Conservation (phyloP, 1,140 invertebrate genomes). For the Formica exsecta region DNA sequence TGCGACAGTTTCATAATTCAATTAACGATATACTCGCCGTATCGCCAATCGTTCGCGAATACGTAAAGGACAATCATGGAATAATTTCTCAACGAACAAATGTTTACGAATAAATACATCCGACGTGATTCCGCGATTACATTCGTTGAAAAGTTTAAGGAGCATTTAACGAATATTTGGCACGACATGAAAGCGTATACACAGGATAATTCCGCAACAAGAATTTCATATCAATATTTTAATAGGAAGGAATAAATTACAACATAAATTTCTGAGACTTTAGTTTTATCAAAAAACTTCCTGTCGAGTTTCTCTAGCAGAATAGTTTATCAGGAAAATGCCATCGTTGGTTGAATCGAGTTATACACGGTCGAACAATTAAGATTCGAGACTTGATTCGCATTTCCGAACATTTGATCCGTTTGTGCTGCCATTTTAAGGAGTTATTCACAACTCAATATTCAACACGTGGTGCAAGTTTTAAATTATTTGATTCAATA, state of each 20-base stretch:
- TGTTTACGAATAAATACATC: slow-evolving; percentile 1
- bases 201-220: slow-evolving; percentile 9
- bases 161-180: slow-evolving; percentile 38
- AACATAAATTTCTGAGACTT: not conserved
- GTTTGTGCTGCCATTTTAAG: no score
- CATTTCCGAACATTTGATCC: no score
- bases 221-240: not conserved
- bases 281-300: not conserved
- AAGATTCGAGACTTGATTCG: no score
- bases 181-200: slow-evolving; percentile 34
- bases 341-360: not conserved
- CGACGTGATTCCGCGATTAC: not conserved
- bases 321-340: not conserved
- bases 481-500: no score
- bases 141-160: slow-evolving; percentile 43
- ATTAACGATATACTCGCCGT: slow-evolving; percentile 21
- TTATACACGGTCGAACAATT: no score
- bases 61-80: not conserved
- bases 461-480: no score
- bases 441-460: no score
- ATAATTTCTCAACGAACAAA: not conserved
- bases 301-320: not conserved
- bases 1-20: slow-evolving; percentile 41
- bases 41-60: not conserved
- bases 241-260: slow-evolving; percentile 15